phyloP scores from a whole-genome alignment of 2,113 vertebrate species.

The Chaenogobius annularis region DNA sequence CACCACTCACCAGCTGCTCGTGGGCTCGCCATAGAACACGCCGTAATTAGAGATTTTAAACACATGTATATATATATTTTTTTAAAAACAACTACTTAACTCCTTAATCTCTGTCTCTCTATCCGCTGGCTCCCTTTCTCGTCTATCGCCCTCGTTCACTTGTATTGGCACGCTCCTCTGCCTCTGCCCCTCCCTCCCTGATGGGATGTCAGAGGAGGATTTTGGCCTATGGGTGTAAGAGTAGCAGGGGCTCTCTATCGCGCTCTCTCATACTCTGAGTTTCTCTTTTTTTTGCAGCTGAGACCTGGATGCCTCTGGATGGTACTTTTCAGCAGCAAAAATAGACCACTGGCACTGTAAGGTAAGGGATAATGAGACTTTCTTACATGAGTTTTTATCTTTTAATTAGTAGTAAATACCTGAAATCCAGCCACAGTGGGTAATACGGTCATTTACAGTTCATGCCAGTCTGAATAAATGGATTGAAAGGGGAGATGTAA shows the following conservation, averaged over 20 bases:
- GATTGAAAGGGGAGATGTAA: background rate
- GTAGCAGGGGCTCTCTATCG: conserved; percentile 43
- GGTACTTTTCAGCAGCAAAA: conserved; percentile 33
- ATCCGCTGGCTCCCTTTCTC: conserved; percentile 12
- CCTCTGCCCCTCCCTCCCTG: conserved; percentile 33
- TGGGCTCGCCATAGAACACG: conserved; percentile 56
- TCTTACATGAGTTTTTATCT: background rate
- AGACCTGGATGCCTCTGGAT: conserved; percentile 43
- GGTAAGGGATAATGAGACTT: conserved; percentile 45
- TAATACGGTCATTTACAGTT: background rate
- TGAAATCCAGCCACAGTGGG: background rate
- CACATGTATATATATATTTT: conserved; percentile 30
- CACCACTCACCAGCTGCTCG: conserved; percentile 64
- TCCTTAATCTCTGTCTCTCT: conserved; percentile 35
- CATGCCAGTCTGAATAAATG: background rate
- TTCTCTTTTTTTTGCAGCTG: conserved; percentile 45
- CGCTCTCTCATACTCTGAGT: conserved; percentile 25
- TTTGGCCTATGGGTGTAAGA: conserved; percentile 60
- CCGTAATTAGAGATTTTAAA: conserved; percentile 63
- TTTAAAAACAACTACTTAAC: conserved; percentile 16
- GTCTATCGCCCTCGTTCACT: conserved; percentile 41
- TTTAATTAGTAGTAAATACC: background rate
- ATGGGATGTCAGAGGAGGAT: conserved; percentile 68
- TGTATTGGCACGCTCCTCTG: conserved; percentile 45
- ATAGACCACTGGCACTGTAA: conserved; percentile 42